A percentile compares a stretch with the other conserved stretches of the same genome.
phyloP scores from a whole-genome alignment of 2,888 invertebrate genomes.

The Autographa pulchrina region DNA sequence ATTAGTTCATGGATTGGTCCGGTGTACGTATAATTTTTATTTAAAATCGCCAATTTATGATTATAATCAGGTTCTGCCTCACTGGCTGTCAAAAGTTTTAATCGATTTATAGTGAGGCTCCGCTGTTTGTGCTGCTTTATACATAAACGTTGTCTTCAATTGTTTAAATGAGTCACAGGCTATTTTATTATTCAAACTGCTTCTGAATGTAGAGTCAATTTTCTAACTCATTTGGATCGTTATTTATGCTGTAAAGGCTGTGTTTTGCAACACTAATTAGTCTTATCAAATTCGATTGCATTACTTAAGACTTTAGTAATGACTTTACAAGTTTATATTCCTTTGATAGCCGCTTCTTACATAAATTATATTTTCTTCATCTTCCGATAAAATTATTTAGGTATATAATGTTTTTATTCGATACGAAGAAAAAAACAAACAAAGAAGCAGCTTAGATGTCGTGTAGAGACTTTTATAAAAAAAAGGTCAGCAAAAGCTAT shows the following conservation, averaged over 20 bases:
- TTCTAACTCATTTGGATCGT: conserved; percentile 29
- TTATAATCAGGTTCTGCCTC: conserved; percentile 73
- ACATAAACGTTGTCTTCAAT: conserved; percentile 15
- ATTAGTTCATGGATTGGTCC: conserved; percentile 79
- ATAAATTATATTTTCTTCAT: conserved; percentile 26
- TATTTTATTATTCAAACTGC: conserved; percentile 33
- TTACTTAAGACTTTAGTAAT: conserved; percentile 34
- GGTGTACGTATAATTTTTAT: conserved; percentile 78
- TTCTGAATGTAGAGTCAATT: conserved; percentile 20
- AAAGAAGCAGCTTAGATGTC: conserved; percentile 45
- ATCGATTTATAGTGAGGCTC: conserved; percentile 59
- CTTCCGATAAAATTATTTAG: conserved; percentile 14
- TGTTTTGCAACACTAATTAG: conserved; percentile 36
- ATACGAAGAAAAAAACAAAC: conserved; percentile 41
- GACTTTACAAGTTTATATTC: conserved; percentile 42
- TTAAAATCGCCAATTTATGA: conserved; percentile 85
- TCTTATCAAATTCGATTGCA: conserved; percentile 32
- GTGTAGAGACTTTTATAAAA: conserved; percentile 25
- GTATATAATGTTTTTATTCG: conserved; percentile 18
- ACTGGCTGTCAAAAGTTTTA: conserved; percentile 60
- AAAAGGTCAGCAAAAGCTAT: conserved; percentile 51
- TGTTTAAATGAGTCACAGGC: conserved; percentile 41
- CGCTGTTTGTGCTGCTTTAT: conserved; percentile 47
- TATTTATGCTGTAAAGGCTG: conserved; percentile 38
- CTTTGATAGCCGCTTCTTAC: conserved; percentile 32